Conservation (phyloP, 2,888 invertebrate species). For the Bellardia bayeri region DNA sequence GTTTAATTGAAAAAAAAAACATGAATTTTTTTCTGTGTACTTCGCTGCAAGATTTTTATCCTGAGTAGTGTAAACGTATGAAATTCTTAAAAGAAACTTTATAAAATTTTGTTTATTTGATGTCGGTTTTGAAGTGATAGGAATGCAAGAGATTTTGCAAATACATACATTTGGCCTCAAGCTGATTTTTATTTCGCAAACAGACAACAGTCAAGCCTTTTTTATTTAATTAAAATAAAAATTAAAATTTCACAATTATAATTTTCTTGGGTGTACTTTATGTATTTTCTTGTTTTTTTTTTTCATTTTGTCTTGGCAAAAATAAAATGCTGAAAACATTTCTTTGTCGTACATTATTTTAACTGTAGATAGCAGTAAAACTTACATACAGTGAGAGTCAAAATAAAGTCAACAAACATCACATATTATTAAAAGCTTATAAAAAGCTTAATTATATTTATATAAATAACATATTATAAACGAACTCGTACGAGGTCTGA, state of each 20-base stretch:
- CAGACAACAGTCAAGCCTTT: constrained; percentile 25
- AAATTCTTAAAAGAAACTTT: background rate
- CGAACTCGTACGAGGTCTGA: too few relatives aligned
- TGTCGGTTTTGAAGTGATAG: background rate
- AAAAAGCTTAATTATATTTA: too few relatives aligned
- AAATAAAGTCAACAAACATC: too few relatives aligned
- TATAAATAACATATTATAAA: too few relatives aligned
- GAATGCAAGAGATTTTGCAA: background rate
- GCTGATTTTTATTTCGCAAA: background rate
- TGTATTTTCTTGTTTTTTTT: too few relatives aligned
- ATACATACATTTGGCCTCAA: background rate
- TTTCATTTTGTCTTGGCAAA: background rate
- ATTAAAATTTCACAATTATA: background rate
- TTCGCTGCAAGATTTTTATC: too few relatives aligned
- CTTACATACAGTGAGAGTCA: too few relatives aligned
- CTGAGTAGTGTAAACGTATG: too few relatives aligned
- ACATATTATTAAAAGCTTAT: too few relatives aligned
- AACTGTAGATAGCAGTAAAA: background rate
- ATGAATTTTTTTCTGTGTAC: too few relatives aligned
- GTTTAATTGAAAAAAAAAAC: too few relatives aligned
- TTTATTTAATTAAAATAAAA: constrained; percentile 17
- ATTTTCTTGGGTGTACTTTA: background rate
- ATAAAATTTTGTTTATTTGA: background rate
- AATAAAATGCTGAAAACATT: background rate
- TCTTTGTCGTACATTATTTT: background rate